These are phyloP conservation scores for Petroica traversi DNA, from an alignment of 2,113 vertebrate species.

Conservation along the genomic window DNA sequence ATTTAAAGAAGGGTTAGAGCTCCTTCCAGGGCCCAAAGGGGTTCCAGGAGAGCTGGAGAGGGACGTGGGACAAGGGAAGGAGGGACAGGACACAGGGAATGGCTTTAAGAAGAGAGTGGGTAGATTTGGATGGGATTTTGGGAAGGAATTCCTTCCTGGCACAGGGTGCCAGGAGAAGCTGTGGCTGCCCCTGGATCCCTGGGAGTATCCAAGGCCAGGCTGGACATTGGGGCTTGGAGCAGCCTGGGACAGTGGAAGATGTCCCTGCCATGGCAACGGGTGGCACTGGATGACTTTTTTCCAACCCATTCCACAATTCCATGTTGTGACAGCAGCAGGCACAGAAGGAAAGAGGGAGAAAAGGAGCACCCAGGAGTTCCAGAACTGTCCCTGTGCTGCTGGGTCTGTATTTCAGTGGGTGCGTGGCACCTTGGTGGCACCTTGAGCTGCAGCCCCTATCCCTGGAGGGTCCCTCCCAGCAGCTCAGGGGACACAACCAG, in stretches of 20 bases:
- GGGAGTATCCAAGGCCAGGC: not conserved
- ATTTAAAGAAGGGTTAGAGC: not conserved
- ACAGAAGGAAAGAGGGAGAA: not conserved
- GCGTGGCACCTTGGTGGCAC: not conserved
- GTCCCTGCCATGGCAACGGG: not conserved
- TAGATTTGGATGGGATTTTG: no score
- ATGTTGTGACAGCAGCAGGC: not conserved
- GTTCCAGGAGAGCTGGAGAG: not conserved
- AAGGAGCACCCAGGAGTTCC: accelerated
- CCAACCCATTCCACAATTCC: not conserved
- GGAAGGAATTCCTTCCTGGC: not conserved
- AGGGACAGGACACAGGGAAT: not conserved
- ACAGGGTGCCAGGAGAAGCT: not conserved
- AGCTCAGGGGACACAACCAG: not conserved
- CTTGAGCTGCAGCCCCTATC: not conserved
- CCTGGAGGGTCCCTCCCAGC: not conserved
- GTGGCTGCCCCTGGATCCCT: not conserved
- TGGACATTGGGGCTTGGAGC: no score
- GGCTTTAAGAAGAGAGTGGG: not conserved
- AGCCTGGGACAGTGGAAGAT: not conserved
- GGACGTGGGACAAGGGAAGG: no score
- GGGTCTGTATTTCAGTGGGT: accelerated
- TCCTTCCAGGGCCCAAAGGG: not conserved
- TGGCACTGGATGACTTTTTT: not conserved
- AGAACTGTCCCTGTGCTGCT: not conserved